Evolutionary conservation across 2,113 vertebrate genomes (phyloP).

Genomic region (Sceloporus undulatus): DNA sequence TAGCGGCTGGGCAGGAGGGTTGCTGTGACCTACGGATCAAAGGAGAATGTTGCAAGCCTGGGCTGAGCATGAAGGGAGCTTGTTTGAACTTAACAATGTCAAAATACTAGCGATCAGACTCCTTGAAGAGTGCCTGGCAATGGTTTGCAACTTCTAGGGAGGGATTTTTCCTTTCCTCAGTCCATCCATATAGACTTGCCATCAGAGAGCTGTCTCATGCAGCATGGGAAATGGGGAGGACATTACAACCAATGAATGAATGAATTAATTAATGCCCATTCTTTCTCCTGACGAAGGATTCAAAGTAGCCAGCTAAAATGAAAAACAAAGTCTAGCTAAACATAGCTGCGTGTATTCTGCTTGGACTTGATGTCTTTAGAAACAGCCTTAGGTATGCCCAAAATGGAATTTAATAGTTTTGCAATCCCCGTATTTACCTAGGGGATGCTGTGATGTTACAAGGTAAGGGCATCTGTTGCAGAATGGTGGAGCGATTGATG

Average conservation of each 20-base stretch:
- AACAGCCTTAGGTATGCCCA: too few relatives aligned
- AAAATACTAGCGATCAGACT: conserved; percentile 65
- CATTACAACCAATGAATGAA: neutral
- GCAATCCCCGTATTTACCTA: too few relatives aligned
- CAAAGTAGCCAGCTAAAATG: too few relatives aligned
- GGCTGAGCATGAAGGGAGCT: conserved; percentile 39
- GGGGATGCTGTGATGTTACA: too few relatives aligned
- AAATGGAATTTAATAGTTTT: too few relatives aligned
- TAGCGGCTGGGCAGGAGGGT: neutral
- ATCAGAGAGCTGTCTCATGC: neutral
- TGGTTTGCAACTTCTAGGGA: conserved; percentile 15
- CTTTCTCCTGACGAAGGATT: too few relatives aligned
- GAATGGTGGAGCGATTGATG: too few relatives aligned
- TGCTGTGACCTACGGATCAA: conserved; percentile 52
- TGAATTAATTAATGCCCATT: rapidly evolving
- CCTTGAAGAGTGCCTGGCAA: conserved; percentile 51
- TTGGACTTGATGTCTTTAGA: too few relatives aligned
- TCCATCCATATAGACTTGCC: neutral
- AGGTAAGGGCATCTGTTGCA: too few relatives aligned
- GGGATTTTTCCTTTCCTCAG: conserved; percentile 32
- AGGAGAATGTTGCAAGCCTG: conserved; percentile 42
- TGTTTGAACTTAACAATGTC: conserved; percentile 71
- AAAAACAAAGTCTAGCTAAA: too few relatives aligned
- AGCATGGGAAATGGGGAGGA: neutral
- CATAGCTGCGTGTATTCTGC: too few relatives aligned